These are phyloP conservation scores for Dendrolimus houi DNA, from an alignment of 2,888 invertebrate genomes.

Conservation along the genomic window DNA sequence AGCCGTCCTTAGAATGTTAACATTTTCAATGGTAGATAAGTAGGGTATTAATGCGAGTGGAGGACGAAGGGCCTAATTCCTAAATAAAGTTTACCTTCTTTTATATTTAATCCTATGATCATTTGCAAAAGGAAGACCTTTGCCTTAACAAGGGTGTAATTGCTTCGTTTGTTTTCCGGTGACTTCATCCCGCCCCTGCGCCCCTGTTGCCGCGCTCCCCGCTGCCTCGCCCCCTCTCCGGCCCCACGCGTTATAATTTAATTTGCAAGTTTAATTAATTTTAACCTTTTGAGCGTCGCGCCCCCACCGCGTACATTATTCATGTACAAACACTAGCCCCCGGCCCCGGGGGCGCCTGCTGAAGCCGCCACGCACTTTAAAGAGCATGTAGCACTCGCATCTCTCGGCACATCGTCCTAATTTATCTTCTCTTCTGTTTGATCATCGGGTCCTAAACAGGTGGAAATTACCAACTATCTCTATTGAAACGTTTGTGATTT, in stretches of 20 bases:
- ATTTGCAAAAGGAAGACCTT: not conserved
- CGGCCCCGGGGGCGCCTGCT: not conserved
- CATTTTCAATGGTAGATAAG: too few relatives aligned
- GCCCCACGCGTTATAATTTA: slow-evolving; percentile 36
- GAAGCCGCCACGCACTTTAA: not conserved
- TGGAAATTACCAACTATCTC: too few relatives aligned
- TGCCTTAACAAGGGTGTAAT: not conserved
- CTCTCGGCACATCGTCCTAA: too few relatives aligned
- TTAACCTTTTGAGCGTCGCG: slow-evolving; percentile 34
- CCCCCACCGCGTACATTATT: slow-evolving; percentile 25
- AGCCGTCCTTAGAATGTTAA: too few relatives aligned
- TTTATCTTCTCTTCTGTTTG: too few relatives aligned
- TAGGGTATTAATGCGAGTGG: too few relatives aligned
- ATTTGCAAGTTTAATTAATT: slow-evolving; percentile 59
- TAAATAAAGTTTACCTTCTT: not conserved
- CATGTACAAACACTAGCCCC: slow-evolving; percentile 7
- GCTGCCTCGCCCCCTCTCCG: slow-evolving; percentile 5
- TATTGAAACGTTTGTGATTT: too few relatives aligned
- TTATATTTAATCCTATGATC: not conserved
- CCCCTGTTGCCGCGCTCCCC: not conserved
- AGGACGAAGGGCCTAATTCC: not conserved
- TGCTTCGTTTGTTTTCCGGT: not conserved
- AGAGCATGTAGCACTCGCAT: too few relatives aligned
- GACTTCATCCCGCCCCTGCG: not conserved
- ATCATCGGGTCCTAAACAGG: too few relatives aligned